phyloP scores from a whole-genome alignment of 2,797 vertebrate species.

The Helicolenus hilgendorfi region DNA sequence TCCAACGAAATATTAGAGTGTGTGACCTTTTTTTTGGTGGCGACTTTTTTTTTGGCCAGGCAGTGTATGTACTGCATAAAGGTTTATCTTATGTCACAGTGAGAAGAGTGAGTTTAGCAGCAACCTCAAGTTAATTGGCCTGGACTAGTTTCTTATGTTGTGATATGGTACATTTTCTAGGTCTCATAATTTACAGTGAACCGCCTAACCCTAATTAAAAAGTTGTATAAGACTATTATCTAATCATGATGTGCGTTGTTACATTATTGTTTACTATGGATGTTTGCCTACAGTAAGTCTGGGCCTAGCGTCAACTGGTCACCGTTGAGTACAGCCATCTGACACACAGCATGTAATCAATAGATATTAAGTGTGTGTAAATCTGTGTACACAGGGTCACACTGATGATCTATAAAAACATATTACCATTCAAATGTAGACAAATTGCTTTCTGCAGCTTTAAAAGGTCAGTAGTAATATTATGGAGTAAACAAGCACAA shows the following conservation, averaged over 20 bases:
- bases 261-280: background rate
- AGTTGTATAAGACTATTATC: background rate
- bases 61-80: background rate
- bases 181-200: background rate
- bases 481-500: conserved; percentile 43
- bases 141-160: background rate
- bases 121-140: background rate
- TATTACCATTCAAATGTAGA: conserved; percentile 43
- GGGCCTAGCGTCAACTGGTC: background rate
- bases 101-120: background rate
- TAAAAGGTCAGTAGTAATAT: conserved; percentile 63
- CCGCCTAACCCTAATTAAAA: background rate
- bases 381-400: background rate
- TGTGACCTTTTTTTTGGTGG: too few relatives aligned
- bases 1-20: too few relatives aligned
- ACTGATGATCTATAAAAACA: conserved; percentile 16
- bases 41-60: too few relatives aligned
- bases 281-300: background rate
- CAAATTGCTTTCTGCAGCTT: conserved; percentile 28
- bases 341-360: background rate
- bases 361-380: background rate
- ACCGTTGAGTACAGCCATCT: background rate
- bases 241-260: background rate
- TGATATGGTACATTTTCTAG: background rate
- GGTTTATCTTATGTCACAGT: background rate